A percentile compares a stretch with the other conserved stretches of the same genome.
These are phyloP conservation scores for Rhodinocichla rosea DNA, from an alignment of 2,113 vertebrate genomes.

Conservation along the genomic window DNA sequence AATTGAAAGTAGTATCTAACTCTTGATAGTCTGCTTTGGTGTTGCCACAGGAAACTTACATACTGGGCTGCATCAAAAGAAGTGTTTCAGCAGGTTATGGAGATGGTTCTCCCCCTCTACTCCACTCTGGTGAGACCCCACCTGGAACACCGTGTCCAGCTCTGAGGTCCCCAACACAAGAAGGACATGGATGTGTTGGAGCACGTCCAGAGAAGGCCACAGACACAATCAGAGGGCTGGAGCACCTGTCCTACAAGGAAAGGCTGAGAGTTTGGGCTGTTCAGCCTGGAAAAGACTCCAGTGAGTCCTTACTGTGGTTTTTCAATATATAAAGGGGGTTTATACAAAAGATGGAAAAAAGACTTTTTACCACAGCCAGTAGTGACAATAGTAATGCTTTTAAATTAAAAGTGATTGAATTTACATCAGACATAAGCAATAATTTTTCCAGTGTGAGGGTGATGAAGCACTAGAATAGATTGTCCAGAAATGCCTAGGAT, in stretches of 20 bases:
- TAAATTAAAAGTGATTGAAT: not conserved
- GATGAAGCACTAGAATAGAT: not conserved
- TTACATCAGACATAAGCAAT: not conserved
- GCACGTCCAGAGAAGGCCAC: accelerated
- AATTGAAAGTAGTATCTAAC: not conserved
- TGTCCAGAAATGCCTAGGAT: not conserved
- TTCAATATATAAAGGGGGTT: not conserved
- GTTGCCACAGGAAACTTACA: not conserved
- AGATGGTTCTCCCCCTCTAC: not conserved
- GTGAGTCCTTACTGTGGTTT: not conserved
- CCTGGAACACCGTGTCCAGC: accelerated
- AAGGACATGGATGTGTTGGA: accelerated
- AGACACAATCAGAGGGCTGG: accelerated
- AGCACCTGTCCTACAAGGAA: accelerated
- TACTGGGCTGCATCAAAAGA: not conserved
- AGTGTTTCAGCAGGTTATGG: not conserved
- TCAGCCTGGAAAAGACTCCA: not conserved
- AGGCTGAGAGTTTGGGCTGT: not conserved
- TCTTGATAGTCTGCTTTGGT: not conserved
- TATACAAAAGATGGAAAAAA: not conserved
- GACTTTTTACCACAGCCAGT: not conserved
- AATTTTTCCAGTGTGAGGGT: not conserved
- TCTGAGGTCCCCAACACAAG: not conserved
- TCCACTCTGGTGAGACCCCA: not conserved
- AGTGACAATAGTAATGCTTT: not conserved